Evolutionary conservation across 2,888 invertebrate species (phyloP).

Genomic region (Patella ulyssiponensis): DNA sequence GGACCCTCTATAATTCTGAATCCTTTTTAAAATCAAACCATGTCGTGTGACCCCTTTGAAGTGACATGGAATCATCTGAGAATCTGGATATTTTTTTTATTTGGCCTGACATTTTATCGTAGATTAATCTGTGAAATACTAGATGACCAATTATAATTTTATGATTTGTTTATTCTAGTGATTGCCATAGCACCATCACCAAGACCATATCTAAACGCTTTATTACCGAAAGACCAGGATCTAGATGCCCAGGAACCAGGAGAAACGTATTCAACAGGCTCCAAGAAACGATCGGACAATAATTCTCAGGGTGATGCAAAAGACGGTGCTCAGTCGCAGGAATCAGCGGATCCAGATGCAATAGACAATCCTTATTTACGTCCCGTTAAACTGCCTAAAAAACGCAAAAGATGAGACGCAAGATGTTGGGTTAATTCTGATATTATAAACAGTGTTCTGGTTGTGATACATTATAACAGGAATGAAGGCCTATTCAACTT

Average conservation of each 20-base stretch:
- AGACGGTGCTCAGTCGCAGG: slow-evolving; percentile 23
- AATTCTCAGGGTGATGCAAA: slow-evolving; percentile 10
- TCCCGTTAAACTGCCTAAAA: slow-evolving; percentile 73
- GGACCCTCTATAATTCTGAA: too few species aligned
- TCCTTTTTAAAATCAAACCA: too few species aligned
- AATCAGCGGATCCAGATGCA: slow-evolving; percentile 72
- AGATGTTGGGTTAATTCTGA: not conserved
- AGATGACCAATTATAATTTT: too few species aligned
- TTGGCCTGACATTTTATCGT: too few species aligned
- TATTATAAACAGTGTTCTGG: too few species aligned
- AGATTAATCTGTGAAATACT: too few species aligned
- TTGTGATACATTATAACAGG: too few species aligned
- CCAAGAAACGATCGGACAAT: slow-evolving; percentile 40
- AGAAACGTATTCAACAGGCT: slow-evolving; percentile 41
- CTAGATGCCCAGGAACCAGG: slow-evolving; percentile 83
- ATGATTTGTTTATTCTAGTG: slow-evolving; percentile 76
- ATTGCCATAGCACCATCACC: slow-evolving; percentile 87
- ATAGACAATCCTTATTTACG: slow-evolving; percentile 85
- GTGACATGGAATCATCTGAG: too few species aligned
- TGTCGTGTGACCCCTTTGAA: too few species aligned
- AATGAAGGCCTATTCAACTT: too few species aligned
- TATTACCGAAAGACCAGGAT: slow-evolving; percentile 93
- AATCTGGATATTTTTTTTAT: too few species aligned
- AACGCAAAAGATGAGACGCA: slow-evolving; percentile 17
- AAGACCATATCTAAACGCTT: slow-evolving; percentile 87